phyloP scores from a whole-genome alignment of 2,888 invertebrate species.

The Oeneis ivallda region DNA sequence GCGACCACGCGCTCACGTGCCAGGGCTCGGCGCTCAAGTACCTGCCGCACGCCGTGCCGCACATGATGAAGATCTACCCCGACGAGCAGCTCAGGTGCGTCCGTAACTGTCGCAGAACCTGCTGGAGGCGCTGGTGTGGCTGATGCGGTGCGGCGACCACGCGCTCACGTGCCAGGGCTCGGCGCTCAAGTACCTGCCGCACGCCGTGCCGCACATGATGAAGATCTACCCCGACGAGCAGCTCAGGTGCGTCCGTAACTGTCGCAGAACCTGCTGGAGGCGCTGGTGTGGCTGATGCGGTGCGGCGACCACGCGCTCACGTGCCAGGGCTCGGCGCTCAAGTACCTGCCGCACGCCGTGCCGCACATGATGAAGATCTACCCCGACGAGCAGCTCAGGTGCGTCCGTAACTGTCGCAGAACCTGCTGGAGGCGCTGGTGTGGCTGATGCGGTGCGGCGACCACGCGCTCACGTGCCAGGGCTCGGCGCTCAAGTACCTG shows the following conservation, averaged over 20 bases:
- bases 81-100: conserved; percentile 85
- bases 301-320: conserved; percentile 87
- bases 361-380: conserved; percentile 81
- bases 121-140: conserved; percentile 86
- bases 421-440: conserved; percentile 87
- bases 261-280: conserved; percentile 86
- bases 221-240: conserved; percentile 86
- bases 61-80: conserved; percentile 82
- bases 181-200: conserved; percentile 94
- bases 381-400: conserved; percentile 88
- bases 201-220: conserved; percentile 85
- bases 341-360: conserved; percentile 94
- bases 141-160: conserved; percentile 87
- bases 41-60: conserved; percentile 91
- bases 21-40: conserved; percentile 96
- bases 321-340: conserved; percentile 94
- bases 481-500: conserved; percentile 94
- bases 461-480: conserved; percentile 89
- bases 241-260: conserved; percentile 83
- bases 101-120: too few species aligned
- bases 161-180: conserved; percentile 93
- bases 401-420: too few species aligned
- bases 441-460: conserved; percentile 88
- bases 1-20: conserved; percentile 87
- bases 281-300: conserved; percentile 87